Percentiles rank a stretch among this genome's conserved stretches.
Evolutionary conservation across 2,113 vertebrate genomes (phyloP).

Genomic region (Dromiciops gliroides): DNA sequence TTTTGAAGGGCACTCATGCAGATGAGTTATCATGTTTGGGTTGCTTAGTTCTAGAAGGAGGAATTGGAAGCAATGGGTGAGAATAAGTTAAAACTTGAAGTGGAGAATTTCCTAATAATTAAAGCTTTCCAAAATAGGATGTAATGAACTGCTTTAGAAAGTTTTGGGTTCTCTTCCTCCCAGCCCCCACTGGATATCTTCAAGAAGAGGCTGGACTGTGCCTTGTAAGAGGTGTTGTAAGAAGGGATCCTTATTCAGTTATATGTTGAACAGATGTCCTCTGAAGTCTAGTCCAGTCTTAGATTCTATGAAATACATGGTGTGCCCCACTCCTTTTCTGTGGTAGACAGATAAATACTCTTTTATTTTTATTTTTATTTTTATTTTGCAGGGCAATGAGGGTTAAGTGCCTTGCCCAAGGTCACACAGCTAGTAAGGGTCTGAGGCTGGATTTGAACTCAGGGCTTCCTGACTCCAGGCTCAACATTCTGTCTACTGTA

Average conservation of each 20-base stretch:
- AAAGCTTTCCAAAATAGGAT: background rate
- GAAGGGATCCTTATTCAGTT: background rate
- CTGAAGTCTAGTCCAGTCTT: background rate
- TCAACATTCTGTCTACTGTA: background rate
- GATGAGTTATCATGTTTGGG: background rate
- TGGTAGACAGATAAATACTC: background rate
- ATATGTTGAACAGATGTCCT: background rate
- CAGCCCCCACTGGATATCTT: background rate
- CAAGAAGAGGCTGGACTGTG: background rate
- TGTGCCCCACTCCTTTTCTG: background rate
- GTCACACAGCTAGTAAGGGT: background rate
- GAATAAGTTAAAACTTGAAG: background rate
- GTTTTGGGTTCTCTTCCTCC: background rate
- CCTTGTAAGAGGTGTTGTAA: background rate
- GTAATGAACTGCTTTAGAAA: background rate
- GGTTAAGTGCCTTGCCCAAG: background rate
- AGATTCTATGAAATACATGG: background rate
- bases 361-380: too few relatives aligned
- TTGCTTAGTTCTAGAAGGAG: background rate
- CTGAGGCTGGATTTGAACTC: background rate
- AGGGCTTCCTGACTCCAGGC: background rate
- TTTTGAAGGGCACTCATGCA: background rate
- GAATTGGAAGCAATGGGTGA: background rate
- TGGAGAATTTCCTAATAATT: background rate
- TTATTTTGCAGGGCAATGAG: too few relatives aligned